phyloP scores from a whole-genome alignment of 2,113 vertebrate species.

The Phalacrocorax aristotelis region DNA sequence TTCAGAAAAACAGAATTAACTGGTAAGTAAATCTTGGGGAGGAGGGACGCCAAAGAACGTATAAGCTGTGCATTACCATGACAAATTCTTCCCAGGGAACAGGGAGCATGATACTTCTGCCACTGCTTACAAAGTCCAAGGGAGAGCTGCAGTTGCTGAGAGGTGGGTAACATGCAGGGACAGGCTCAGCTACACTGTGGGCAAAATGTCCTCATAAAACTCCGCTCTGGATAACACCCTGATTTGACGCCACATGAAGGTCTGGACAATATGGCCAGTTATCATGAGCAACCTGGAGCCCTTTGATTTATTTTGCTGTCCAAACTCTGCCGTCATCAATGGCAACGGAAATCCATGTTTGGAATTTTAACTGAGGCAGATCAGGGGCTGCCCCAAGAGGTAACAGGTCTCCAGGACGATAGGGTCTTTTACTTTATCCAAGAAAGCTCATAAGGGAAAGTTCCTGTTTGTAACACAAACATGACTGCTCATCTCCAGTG shows the following conservation, averaged over 20 bases:
- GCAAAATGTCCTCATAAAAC: not conserved
- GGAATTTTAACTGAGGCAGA: not conserved
- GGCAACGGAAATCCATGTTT: not conserved
- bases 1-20: not conserved
- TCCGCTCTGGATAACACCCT: not conserved
- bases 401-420: not conserved
- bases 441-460: not conserved
- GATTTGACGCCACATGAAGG: not conserved
- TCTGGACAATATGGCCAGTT: not conserved
- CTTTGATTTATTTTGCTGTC: not conserved
- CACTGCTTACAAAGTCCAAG: not conserved
- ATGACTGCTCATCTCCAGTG: not conserved
- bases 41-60: not conserved
- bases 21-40: not conserved
- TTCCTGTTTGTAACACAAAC: not conserved
- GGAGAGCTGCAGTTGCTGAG: not conserved
- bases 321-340: not conserved
- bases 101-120: not conserved
- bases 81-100: not conserved
- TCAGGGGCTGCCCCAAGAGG: not conserved
- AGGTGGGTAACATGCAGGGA: not conserved
- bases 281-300: not conserved
- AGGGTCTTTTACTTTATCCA: not conserved
- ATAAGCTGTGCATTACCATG: not conserved
- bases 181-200: not conserved